These are phyloP conservation scores for Lycocerus yunnanus DNA, from an alignment of 2,888 invertebrate species.

Conservation along the genomic window DNA sequence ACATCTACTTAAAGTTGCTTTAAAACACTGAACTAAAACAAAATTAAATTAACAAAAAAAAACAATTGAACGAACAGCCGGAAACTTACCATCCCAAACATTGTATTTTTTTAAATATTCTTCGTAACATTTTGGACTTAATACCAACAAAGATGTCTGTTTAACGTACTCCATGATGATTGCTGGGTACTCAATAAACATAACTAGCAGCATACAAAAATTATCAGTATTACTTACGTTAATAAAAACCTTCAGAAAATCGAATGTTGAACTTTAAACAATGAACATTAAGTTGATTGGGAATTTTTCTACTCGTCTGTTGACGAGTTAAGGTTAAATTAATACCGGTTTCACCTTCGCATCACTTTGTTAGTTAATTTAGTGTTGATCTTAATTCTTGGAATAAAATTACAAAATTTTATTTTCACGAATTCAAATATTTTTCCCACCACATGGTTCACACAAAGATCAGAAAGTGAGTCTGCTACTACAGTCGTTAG, in stretches of 20 bases:
- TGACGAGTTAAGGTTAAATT: background rate
- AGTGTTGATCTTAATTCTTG: too few species aligned
- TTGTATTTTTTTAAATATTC: constrained; percentile 83
- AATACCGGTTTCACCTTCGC: background rate
- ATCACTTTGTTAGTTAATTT: too few species aligned
- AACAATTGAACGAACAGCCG: background rate
- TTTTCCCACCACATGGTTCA: too few species aligned
- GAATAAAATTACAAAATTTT: too few species aligned
- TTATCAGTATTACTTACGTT: background rate
- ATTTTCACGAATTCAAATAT: too few species aligned
- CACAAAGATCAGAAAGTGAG: background rate
- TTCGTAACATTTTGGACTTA: constrained; percentile 83
- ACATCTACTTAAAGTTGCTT: constrained; percentile 83
- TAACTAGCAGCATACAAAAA: background rate
- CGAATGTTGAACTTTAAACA: background rate
- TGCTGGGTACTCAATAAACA: background rate
- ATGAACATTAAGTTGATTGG: background rate
- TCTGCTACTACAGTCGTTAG: background rate
- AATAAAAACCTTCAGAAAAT: background rate
- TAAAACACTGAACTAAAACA: constrained; percentile 84
- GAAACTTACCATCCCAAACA: constrained; percentile 77
- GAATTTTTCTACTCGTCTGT: background rate
- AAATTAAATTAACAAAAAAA: constrained; percentile 10
- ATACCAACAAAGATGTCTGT: constrained; percentile 61
- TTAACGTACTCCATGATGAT: constrained; percentile 56